Evolutionary conservation across 2,797 vertebrate genomes (phyloP).

Genomic region (Dicrostonyx torquatus): DNA sequence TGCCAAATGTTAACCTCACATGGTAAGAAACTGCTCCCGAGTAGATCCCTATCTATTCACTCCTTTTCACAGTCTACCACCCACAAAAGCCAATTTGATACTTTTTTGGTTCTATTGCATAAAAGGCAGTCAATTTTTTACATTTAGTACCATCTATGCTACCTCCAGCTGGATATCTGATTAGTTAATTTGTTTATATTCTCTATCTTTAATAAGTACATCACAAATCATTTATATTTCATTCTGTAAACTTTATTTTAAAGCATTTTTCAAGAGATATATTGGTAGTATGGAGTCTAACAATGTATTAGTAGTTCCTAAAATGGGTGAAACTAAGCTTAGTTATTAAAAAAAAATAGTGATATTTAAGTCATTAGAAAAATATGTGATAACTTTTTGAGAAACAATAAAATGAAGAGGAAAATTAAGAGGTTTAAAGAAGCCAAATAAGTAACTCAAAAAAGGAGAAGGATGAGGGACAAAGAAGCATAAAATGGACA

Average conservation of each 20-base stretch:
- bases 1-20: background rate
- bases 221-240: background rate
- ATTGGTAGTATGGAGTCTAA: background rate
- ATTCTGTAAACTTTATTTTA: background rate
- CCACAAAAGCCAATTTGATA: background rate
- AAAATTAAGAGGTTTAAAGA: background rate
- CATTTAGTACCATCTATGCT: background rate
- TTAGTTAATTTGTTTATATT: background rate
- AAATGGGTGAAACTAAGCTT: background rate
- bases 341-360: background rate
- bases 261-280: accelerated
- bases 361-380: background rate
- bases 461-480: accelerated
- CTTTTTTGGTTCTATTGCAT: background rate
- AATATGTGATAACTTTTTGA: background rate
- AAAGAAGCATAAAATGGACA: background rate
- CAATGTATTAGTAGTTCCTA: background rate
- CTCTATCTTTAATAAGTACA: background rate
- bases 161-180: background rate
- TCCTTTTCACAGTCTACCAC: background rate
- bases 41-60: background rate
- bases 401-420: background rate
- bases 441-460: background rate
- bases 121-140: background rate
- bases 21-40: background rate